Base-by-base conservation (phyloP, 2,113 vertebrate genomes). In the Nematolebias whitei region DNA sequence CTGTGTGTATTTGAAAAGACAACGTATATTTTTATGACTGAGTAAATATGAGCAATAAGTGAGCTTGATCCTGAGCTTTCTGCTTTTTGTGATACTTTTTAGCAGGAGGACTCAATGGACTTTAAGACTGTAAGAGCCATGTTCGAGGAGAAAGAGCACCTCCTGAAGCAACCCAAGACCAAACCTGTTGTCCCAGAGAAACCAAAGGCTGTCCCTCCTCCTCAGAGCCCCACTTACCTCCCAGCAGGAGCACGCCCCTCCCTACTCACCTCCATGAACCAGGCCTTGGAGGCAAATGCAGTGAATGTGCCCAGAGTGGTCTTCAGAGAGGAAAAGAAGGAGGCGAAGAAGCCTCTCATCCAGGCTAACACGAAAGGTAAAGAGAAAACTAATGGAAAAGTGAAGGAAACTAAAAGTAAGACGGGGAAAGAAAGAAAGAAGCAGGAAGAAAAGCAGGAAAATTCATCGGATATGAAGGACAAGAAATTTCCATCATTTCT, bases 171-270 rank as follows among this genome's bases (percentile, higher is more conserved):
- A 38, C 78, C 77, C 32, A 85, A 16, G 39, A 52, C 6, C 22
- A 94, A 84, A 88, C 91, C 91, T 63, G 41, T 54, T 66, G 52
- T 91, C 43, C 83, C 87, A 45, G 74, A 88, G 8, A 94, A 92
- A 71, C 89, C 93, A 20, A 88, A 75, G 63, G 47, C 50, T 0
- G 38, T 85, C 22, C 65, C 82, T 29, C 85, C 83, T 45, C 75
- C 87, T 13, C 60, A 67, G 14, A 84, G 81, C 53, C 87, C 90
- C 71, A n/a, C 84, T 38, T 74, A 79, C 53, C 69, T 90, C 18
- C 88, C 88, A 0, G 55, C 85, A 5, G 89, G 90, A 18, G 86
- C 88, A 0, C 85, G 87, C 4, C 77, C 87, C 39, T 88, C 88
- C 57, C 76, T 91, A 52, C 80, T 93, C 50, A 73, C 79, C 58